phyloP scores from a whole-genome alignment of 2,113 vertebrate genomes.

The Phoxinus phoxinus region DNA sequence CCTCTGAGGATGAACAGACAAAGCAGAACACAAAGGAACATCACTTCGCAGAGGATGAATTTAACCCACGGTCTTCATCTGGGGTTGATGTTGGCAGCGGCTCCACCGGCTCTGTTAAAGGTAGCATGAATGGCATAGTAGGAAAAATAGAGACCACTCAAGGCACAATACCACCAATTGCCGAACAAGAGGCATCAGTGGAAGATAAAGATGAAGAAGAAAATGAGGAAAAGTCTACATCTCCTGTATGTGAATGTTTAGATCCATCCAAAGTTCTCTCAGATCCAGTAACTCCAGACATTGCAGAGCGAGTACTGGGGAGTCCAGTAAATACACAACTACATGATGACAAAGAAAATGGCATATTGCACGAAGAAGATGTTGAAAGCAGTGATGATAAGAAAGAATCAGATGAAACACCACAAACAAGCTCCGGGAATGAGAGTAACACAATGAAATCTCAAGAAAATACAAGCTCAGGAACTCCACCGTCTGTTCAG shows the following conservation, averaged over 20 bases:
- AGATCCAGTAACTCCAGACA: conserved; percentile 55
- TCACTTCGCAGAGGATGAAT: conserved; percentile 68
- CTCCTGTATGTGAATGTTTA: conserved; percentile 41
- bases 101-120: conserved; percentile 86
- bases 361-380: conserved; percentile 61
- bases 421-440: conserved; percentile 56
- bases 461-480: conserved; percentile 47
- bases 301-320: conserved; percentile 54
- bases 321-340: conserved; percentile 50
- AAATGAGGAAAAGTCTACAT: conserved; percentile 41
- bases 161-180: conserved; percentile 31
- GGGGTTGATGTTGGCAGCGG: conserved; percentile 90
- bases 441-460: conserved; percentile 60
- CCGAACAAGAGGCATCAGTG: conserved; percentile 8
- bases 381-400: conserved; percentile 53
- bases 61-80: conserved; percentile 87
- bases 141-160: conserved; percentile 35
- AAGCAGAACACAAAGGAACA: conserved; percentile 54
- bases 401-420: conserved; percentile 60
- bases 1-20: conserved; percentile 59
- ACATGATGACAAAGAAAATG: conserved; percentile 58
- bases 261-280: conserved; percentile 46
- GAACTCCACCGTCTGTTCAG: conserved; percentile 50
- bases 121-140: conserved; percentile 70
- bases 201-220: conserved; percentile 55